Evolutionary conservation across 2,113 vertebrate species (phyloP).

Genomic region (Myiagra hebetior): DNA sequence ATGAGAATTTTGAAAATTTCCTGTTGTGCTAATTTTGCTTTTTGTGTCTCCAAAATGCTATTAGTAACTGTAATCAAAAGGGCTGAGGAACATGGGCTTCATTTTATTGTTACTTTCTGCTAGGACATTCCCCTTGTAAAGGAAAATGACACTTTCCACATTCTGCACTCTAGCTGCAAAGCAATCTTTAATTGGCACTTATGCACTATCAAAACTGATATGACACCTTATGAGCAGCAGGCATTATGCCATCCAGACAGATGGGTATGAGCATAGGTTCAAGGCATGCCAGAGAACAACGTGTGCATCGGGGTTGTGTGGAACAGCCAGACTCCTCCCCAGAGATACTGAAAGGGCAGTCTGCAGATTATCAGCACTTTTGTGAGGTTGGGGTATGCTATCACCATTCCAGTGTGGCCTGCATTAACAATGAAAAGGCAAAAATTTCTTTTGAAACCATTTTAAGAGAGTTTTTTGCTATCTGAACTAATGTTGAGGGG

Average conservation of each 20-base stretch:
- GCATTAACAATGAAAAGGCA: background rate
- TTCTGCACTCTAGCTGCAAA: background rate
- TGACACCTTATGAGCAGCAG: conserved; percentile 36
- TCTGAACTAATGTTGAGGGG: background rate
- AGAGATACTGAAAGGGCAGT: conserved; percentile 32
- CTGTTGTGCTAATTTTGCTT: background rate
- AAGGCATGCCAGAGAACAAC: conserved; percentile 43
- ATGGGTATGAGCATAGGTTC: conserved; percentile 54
- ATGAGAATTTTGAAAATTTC: background rate
- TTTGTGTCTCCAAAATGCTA: background rate
- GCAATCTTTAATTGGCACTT: conserved; percentile 47
- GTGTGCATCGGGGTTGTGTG: background rate
- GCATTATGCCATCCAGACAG: conserved; percentile 68
- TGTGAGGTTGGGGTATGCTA: background rate
- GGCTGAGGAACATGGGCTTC: background rate
- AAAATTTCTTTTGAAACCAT: background rate
- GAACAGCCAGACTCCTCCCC: conserved; percentile 31
- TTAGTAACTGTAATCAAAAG: background rate
- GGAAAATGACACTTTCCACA: background rate
- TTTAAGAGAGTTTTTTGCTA: background rate
- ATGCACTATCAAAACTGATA: background rate
- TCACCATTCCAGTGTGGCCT: background rate
- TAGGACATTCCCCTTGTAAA: background rate
- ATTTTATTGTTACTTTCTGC: background rate
- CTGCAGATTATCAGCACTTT: background rate